phyloP scores from a whole-genome alignment of 2,797 vertebrate genomes.

The Carduelis carduelis region DNA sequence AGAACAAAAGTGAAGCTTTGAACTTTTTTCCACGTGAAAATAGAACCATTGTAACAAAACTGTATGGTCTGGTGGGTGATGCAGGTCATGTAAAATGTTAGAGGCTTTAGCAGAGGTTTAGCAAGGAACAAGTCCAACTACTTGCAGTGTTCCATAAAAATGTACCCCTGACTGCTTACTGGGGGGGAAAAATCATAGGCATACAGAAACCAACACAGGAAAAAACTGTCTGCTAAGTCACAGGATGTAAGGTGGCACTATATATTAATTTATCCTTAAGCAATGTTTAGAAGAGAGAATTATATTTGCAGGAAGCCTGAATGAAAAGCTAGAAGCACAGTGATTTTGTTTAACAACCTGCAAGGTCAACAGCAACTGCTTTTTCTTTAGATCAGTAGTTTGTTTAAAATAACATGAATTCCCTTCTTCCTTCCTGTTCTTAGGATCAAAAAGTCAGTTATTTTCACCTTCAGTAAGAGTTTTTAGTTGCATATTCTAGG shows the following conservation, averaged over 20 bases:
- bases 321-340: background rate
- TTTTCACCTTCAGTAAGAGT: background rate
- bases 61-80: background rate
- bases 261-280: background rate
- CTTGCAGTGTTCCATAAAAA: background rate
- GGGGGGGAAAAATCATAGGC: background rate
- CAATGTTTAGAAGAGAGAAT: background rate
- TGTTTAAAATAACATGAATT: background rate
- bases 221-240: background rate
- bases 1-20: slow-evolving; percentile 6
- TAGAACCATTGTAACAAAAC: slow-evolving; percentile 17
- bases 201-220: slow-evolving; percentile 35
- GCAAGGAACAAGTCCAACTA: background rate
- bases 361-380: background rate
- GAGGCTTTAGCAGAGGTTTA: slow-evolving; percentile 5
- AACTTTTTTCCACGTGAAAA: background rate
- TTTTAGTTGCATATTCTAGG: background rate
- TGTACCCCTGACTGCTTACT: background rate
- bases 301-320: background rate
- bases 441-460: background rate
- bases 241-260: background rate
- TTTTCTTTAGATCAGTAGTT: background rate
- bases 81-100: background rate
- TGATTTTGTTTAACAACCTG: background rate
- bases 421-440: slow-evolving; percentile 9